Evolutionary conservation across 2,888 invertebrate species (phyloP).

Genomic region (Embidobia sp.): DNA sequence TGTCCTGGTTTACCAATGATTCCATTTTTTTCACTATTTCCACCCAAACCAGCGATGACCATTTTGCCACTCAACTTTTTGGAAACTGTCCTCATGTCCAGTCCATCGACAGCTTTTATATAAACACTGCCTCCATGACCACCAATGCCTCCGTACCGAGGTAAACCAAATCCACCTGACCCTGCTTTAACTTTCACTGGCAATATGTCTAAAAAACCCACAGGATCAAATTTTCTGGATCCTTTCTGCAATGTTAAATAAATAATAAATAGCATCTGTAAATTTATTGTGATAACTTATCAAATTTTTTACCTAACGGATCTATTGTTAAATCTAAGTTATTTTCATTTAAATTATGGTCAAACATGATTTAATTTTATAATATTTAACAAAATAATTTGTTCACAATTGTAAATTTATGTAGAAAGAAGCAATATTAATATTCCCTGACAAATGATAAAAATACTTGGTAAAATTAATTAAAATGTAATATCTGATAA

Average conservation of each 20-base stretch:
- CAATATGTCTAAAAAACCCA: conserved; percentile 90
- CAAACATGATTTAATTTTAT: not conserved
- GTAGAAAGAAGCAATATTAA: no score
- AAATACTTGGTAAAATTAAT: no score
- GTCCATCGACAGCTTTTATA: conserved; percentile 85
- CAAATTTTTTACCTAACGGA: no score
- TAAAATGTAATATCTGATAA: no score
- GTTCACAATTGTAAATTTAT: no score
- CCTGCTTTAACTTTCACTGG: conserved; percentile 92
- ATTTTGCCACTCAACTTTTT: conserved; percentile 79
- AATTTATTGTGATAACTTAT: no score
- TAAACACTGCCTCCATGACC: conserved; percentile 95
- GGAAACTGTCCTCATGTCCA: conserved; percentile 83
- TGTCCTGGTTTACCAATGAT: conserved; percentile 89
- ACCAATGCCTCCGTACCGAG: conserved; percentile 93
- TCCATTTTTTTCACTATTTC: conserved; percentile 88
- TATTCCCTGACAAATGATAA: no score
- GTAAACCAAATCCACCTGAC: conserved; percentile 89
- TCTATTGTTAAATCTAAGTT: no score
- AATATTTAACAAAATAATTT: not conserved
- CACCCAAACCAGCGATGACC: conserved; percentile 87
- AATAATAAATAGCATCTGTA: no score
- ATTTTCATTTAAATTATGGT: no score
- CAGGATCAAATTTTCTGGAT: conserved; percentile 82
- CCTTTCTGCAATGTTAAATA: not conserved